phyloP scores from a whole-genome alignment of 2,113 vertebrate genomes.

The Sinosuthora webbiana region DNA sequence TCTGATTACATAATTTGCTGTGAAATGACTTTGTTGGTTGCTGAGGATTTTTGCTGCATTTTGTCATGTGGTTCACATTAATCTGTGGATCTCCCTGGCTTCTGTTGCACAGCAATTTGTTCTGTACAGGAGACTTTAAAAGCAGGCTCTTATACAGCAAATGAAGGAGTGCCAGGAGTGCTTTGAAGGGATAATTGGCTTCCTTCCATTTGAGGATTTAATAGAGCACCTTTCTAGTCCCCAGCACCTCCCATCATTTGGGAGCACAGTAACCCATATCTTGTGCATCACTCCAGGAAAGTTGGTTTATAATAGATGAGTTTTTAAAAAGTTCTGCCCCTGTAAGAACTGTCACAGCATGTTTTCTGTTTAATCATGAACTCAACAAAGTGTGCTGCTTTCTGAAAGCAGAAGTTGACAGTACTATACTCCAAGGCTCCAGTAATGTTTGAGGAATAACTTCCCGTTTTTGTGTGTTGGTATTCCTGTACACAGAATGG shows the following conservation, averaged over 20 bases:
- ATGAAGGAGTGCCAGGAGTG: not conserved
- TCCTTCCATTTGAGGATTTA: slow-evolving; percentile 24
- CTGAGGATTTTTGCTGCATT: slow-evolving; percentile 1
- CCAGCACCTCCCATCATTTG: not conserved
- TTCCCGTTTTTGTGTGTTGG: not conserved
- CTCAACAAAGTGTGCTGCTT: not conserved
- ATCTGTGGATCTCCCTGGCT: slow-evolving; percentile 9
- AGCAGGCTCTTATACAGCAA: not conserved
- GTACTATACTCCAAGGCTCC: not conserved
- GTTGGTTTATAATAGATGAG: not conserved
- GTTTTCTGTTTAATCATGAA: not conserved
- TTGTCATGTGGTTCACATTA: not conserved
- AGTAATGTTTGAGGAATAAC: not conserved
- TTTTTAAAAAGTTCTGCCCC: not conserved
- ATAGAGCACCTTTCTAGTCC: not conserved
- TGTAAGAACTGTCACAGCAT: not conserved
- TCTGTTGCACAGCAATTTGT: not conserved
- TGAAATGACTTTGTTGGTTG: not conserved
- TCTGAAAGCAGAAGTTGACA: not conserved
- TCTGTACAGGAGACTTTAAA: not conserved
- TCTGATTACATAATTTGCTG: not conserved
- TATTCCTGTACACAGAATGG: not conserved
- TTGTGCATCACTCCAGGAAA: not conserved
- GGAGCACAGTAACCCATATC: slow-evolving; percentile 18
- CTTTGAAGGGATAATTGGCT: slow-evolving; percentile 32